phyloP scores from a whole-genome alignment of 2,797 vertebrate genomes.

The Pseudochromis fuscus region DNA sequence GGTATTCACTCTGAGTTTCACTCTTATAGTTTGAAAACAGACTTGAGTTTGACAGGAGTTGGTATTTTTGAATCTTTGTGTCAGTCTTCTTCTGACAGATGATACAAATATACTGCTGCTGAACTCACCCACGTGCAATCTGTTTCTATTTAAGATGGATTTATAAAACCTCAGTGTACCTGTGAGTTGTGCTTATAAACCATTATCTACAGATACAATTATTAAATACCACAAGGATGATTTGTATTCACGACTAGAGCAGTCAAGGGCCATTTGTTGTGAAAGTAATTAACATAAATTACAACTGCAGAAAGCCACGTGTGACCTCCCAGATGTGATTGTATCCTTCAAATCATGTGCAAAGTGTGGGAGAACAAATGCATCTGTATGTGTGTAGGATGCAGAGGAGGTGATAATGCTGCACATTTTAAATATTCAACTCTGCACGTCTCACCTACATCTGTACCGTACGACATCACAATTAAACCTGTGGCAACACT shows the following conservation, averaged over 20 bases:
- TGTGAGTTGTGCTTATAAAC: slow-evolving; percentile 1
- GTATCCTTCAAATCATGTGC: slow-evolving; percentile 12
- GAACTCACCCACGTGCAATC: neutral
- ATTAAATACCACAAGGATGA: slow-evolving; percentile 10
- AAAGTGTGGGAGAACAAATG: slow-evolving; percentile 30
- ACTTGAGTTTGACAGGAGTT: too few relatives aligned
- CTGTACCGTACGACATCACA: neutral
- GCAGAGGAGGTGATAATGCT: slow-evolving; percentile 13
- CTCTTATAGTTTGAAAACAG: neutral
- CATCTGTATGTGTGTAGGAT: slow-evolving; percentile 18
- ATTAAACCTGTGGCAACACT: slow-evolving; percentile 29
- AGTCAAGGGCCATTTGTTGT: neutral
- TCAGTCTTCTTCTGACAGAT: neutral
- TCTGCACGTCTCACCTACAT: slow-evolving; percentile 8
- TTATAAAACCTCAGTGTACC: too few relatives aligned
- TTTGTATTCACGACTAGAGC: neutral
- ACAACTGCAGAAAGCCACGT: slow-evolving; percentile 4
- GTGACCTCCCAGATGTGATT: slow-evolving; percentile 20
- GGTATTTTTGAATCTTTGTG: neutral
- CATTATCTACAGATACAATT: slow-evolving; percentile 5
- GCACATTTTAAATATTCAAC: slow-evolving; percentile 22
- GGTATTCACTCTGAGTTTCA: neutral
- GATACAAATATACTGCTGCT: neutral
- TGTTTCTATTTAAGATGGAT: neutral
- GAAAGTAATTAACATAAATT: slow-evolving; percentile 32